phyloP scores from a whole-genome alignment of 2,113 vertebrate genomes.

The Apus apus region DNA sequence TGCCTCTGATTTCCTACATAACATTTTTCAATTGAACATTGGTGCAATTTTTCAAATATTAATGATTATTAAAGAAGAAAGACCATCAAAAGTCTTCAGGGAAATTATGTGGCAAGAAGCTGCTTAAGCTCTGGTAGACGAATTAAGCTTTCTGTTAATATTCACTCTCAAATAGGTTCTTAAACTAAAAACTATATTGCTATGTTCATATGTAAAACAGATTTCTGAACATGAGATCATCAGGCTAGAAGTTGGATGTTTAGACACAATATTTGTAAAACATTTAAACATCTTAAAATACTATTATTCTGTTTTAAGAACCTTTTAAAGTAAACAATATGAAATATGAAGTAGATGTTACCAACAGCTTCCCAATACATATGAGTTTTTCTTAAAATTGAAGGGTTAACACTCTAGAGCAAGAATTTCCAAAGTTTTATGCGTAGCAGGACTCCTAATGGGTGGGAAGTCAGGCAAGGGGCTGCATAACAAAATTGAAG shows the following conservation, averaged over 20 bases:
- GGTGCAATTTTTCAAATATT: neutral
- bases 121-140: neutral
- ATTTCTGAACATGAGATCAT: neutral
- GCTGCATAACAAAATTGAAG: neutral
- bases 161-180: neutral
- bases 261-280: neutral
- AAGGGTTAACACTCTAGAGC: neutral
- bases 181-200: neutral
- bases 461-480: neutral
- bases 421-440: neutral
- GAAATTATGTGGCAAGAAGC: neutral
- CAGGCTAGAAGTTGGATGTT: neutral
- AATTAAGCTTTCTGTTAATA: neutral
- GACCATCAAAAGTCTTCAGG: neutral
- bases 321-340: neutral
- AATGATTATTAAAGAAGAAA: neutral
- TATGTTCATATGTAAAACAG: neutral
- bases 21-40: neutral
- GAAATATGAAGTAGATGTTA: neutral
- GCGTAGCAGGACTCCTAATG: neutral
- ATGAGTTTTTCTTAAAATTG: neutral
- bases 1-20: neutral
- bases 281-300: neutral
- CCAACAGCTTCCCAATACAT: neutral
- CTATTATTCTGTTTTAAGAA: neutral